Percentiles rank a stretch among this genome's conserved stretches.
Evolutionary conservation across 2,113 vertebrate genomes (phyloP).

Genomic region (Arenaria interpres): DNA sequence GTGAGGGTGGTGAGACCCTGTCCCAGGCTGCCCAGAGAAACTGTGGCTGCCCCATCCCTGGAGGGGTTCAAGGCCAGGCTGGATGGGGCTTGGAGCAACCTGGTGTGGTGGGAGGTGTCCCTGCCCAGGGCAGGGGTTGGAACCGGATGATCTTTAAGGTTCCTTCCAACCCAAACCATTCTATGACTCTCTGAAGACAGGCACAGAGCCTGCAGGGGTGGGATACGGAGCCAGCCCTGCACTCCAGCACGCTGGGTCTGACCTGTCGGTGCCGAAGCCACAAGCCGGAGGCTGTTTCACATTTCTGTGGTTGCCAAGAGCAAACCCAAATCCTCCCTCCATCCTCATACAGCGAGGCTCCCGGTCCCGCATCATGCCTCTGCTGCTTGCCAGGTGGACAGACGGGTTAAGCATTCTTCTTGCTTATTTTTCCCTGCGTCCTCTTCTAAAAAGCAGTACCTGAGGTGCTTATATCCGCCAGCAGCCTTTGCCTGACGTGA

Average conservation of each 20-base stretch:
- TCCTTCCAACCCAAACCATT: not conserved
- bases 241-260: fast-evolving
- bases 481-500: conserved; percentile 20
- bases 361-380: not conserved
- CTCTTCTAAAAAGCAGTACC: not conserved
- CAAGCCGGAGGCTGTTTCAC: not conserved
- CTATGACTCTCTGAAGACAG: not conserved
- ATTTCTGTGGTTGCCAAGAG: not conserved
- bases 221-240: not conserved
- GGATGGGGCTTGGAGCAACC: not conserved
- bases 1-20: not conserved
- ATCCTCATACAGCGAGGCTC: not conserved
- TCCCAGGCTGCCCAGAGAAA: not conserved
- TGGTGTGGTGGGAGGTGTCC: not conserved
- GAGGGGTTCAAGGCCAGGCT: not conserved
- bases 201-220: fast-evolving
- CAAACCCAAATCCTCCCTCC: not conserved
- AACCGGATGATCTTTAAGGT: not conserved
- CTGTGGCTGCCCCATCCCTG: not conserved
- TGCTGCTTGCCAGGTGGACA: not conserved
- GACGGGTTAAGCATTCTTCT: not conserved
- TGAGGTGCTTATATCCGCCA: not conserved
- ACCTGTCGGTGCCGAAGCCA: not conserved
- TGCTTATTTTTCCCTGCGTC: not conserved
- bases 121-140: not conserved